Base-by-base conservation (phyloP, 2,888 invertebrate species). In the Ormia ochracea region DNA sequence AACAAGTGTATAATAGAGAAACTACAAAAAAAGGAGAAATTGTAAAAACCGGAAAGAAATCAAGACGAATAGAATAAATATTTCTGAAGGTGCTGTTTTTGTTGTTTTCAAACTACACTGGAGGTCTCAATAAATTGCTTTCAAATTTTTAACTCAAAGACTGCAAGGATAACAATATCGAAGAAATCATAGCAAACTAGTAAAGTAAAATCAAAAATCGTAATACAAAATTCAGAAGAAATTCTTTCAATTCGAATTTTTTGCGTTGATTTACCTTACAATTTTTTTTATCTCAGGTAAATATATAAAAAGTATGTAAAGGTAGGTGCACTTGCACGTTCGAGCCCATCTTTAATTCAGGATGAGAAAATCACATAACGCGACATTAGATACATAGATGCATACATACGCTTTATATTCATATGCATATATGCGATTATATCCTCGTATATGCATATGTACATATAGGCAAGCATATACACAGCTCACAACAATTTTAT, bases 1-100 rank as follows among this genome's bases (percentile, higher is more conserved):
- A 80, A 76, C 80, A 80, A 80, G 80, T 80, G 80, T 52, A 76
- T 36, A 56, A 48, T n/a, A 36, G n/a, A 61, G 23, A 21, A 54
- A 38, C 26, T 26, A 48, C 4, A 31, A 78, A n/a, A 65, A 68
- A 48, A 72, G 59, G 59, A 72, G 59, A 78, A 72, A 65, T 50
- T 52, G 3, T 33, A 54, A 41, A n/a, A 77, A 65, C n/a, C 38
- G 28, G 59, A 21, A 59, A 48, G 31, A 59, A 26, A 17, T 14
- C 41, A 31, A 43, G 10, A 68, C 26, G 43, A 48, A 14, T 36
- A 38, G 41, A n/a, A n/a, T n/a, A n/a, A n/a, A n/a, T n/a, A 43
- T 61, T 56, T 50, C 9, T 52, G 23, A 31, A 3, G 12, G 10
- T 58, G 9, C 43, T 59, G 14, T 52, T 59, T 21, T 61, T 56